These are phyloP conservation scores for Napeogenes sylphis DNA, from an alignment of 2,888 invertebrate species.

Conservation along the genomic window DNA sequence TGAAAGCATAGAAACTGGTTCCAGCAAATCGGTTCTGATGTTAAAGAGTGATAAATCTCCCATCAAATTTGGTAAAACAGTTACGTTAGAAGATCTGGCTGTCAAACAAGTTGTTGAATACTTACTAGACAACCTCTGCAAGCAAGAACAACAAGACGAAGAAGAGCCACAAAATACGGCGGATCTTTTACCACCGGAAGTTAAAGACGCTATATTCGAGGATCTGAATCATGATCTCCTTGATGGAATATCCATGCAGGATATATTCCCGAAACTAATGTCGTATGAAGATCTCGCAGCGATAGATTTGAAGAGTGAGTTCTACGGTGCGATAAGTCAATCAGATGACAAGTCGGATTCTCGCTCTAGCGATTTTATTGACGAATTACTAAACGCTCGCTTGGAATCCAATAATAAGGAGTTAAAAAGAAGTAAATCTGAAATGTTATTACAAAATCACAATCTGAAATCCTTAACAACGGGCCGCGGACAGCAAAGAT, in stretches of 20 bases:
- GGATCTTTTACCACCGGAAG: slow-evolving; percentile 89
- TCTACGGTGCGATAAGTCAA: slow-evolving; percentile 69
- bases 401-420: slow-evolving; percentile 75
- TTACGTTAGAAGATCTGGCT: slow-evolving; percentile 73
- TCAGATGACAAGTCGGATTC: slow-evolving; percentile 71
- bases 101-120: slow-evolving; percentile 79
- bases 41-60: slow-evolving; percentile 69
- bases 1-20: slow-evolving; percentile 61
- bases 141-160: slow-evolving; percentile 83
- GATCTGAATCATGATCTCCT: slow-evolving; percentile 89
- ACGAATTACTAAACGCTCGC: slow-evolving; percentile 74
- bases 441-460: slow-evolving; percentile 75
- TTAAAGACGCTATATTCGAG: slow-evolving; percentile 91
- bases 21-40: slow-evolving; percentile 60
- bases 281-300: slow-evolving; percentile 82
- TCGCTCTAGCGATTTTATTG: slow-evolving; percentile 75
- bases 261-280: slow-evolving; percentile 86
- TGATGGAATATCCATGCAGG: slow-evolving; percentile 91
- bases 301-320: slow-evolving; percentile 81
- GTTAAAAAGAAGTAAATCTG: slow-evolving; percentile 81
- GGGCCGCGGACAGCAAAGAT: slow-evolving; percentile 80
- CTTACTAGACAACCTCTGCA: slow-evolving; percentile 79
- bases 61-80: slow-evolving; percentile 64
- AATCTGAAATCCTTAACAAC: slow-evolving; percentile 70
- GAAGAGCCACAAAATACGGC: slow-evolving; percentile 88